Percentiles rank a stretch among this genome's conserved stretches.
Evolutionary conservation across 2,113 vertebrate genomes (phyloP).

Genomic region (Hemiprocne comata): DNA sequence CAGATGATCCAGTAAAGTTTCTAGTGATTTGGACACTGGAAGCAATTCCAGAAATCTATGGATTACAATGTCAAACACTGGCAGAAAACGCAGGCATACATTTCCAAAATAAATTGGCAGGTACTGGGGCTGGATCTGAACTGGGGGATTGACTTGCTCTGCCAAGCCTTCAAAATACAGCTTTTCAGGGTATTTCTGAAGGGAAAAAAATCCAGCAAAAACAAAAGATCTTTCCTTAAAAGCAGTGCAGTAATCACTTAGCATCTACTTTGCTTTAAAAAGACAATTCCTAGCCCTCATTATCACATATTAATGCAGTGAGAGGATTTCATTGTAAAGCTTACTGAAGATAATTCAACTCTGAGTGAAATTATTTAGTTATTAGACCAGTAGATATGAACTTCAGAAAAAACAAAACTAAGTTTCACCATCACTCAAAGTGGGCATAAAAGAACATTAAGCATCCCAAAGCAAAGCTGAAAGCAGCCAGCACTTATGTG

Average conservation of each 20-base stretch:
- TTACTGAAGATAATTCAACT: neutral
- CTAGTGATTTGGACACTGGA: slow-evolving; percentile 96
- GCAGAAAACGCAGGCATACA: slow-evolving; percentile 96
- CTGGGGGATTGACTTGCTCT: slow-evolving; percentile 95
- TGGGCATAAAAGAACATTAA: neutral
- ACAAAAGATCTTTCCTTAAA: neutral
- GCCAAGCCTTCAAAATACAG: slow-evolving; percentile 98
- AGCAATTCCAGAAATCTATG: slow-evolving; percentile 97
- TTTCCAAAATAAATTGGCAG: slow-evolving; percentile 99
- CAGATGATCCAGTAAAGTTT: slow-evolving; percentile 94
- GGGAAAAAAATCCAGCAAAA: neutral
- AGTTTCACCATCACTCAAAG: neutral
- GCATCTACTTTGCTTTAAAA: neutral
- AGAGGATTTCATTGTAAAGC: neutral
- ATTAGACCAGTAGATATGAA: neutral
- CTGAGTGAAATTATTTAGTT: neutral
- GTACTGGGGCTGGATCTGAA: slow-evolving; percentile 94
- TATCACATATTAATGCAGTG: neutral
- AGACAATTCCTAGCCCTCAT: neutral
- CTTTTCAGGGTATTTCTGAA: slow-evolving; percentile 98
- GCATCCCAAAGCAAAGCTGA: neutral
- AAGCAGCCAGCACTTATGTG: neutral
- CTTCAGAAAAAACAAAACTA: neutral
- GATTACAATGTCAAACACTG: slow-evolving; percentile 98
- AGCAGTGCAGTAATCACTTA: neutral